Evolutionary conservation across 1,140 invertebrate species (phyloP), one percentile per base, ranked within the genome.

Genomic region (Leptinotarsa defecta): DNA sequence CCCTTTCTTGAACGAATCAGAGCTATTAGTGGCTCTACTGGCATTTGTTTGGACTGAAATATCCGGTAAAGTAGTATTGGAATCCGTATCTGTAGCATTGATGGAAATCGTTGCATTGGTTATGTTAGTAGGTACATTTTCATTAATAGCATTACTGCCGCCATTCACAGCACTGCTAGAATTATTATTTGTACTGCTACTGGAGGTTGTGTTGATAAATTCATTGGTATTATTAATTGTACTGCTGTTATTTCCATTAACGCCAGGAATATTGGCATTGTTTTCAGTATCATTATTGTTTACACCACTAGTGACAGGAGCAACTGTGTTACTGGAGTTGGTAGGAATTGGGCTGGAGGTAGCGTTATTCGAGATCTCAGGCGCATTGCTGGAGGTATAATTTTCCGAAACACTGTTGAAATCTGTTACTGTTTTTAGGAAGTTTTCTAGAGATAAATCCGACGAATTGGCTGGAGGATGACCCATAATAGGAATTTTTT

Each of bases 401-500:
- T 34, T 34, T 34, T 43, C 34, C 1, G 34, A 43, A 43, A 43
- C 8, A 43, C 34, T 73, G 81, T 91, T 88, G 76, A 86, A 87
- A 4, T 86, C 84, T 3, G 88, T 82, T 8, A 93, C 90, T 19
- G 86, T 85, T 11, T 86, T 77, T 1, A 98, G 81, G 86, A 96
- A 97, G 4, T 91, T 87, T 8, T 91, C 87, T 1, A 98, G 86
- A 5, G 91, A 90, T 3, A 97, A 86, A 84, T 97, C 94, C 3
- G 94, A 95, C 5, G 85, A 87, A 1, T 83, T 90, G 0, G 85
- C 85, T 3, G 94, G 94, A 22, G 95, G 94, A 87, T 96, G 94
- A 4, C 90, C 94, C 95, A 98, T 97, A 15, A 98, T 90, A 0
- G 95, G 94, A 5, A 92, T 86, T 43, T 43, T 43, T 43, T 43